Evolutionary conservation across 2,113 vertebrate species (phyloP).

Genomic region (Halcyon malimbica): DNA sequence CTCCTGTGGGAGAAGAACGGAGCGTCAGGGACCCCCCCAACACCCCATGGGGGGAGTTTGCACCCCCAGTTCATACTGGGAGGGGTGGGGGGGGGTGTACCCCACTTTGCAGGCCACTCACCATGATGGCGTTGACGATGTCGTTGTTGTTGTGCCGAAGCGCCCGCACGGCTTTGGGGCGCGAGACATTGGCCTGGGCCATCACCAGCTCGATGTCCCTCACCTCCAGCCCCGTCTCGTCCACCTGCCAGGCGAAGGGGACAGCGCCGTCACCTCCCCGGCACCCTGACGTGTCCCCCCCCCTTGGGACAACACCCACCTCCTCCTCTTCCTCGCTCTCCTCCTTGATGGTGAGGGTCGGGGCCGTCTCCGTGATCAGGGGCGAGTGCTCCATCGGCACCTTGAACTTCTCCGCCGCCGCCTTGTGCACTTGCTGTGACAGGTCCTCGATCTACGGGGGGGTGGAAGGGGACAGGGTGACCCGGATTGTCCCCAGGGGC

Average conservation of each 20-base stretch:
- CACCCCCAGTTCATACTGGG: neutral
- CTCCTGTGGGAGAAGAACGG: constrained; percentile 62
- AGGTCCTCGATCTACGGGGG: constrained; percentile 90
- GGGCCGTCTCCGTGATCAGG: constrained; percentile 80
- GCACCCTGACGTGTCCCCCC: neutral
- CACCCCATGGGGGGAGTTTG: neutral
- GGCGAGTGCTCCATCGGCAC: constrained; percentile 89
- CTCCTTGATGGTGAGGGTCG: constrained; percentile 86
- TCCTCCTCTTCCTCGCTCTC: constrained; percentile 92
- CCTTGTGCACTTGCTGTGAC: constrained; percentile 96
- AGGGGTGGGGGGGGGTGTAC: neutral
- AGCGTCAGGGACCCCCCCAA: neutral
- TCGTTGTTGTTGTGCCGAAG: constrained; percentile 97
- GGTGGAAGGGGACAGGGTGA: neutral
- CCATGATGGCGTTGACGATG: constrained; percentile 98
- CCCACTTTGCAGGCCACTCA: constrained; percentile 62
- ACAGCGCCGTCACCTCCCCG: neutral
- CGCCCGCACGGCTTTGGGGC: constrained; percentile 90
- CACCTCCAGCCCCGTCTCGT: constrained; percentile 90
- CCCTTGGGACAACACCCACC: neutral
- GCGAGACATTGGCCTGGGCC: constrained; percentile 95
- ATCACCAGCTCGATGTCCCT: constrained; percentile 96
- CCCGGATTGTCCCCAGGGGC: neutral
- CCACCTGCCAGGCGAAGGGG: constrained; percentile 75
- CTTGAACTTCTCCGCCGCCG: constrained; percentile 96